Percentiles rank a stretch among this genome's conserved stretches.
Evolutionary conservation across 2,888 invertebrate genomes (phyloP).

Genomic region (Euclidia mi): DNA sequence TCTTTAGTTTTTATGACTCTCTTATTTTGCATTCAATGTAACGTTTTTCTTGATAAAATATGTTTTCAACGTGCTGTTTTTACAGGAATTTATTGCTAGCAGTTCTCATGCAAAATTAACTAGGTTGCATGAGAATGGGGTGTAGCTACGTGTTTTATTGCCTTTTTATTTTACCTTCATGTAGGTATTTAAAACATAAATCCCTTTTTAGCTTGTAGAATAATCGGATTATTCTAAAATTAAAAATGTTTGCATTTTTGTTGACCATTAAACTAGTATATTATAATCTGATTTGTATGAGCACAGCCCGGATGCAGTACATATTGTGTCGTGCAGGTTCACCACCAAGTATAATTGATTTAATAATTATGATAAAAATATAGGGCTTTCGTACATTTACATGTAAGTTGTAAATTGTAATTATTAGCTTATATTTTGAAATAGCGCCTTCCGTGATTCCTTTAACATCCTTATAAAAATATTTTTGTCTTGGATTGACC

Average conservation of each 20-base stretch:
- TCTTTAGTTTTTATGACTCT: neutral
- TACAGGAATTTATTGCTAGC: conserved; percentile 25
- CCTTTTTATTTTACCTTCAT: conserved; percentile 1
- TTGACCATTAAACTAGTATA: neutral
- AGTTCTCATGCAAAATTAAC: conserved; percentile 31
- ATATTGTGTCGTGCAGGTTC: too few relatives aligned
- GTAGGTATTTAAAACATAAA: conserved; percentile 7
- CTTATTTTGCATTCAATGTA: conserved; percentile 12
- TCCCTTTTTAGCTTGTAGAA: conserved; percentile 2
- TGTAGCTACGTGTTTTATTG: conserved; percentile 10
- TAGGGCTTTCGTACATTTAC: too few relatives aligned
- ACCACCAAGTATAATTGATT: too few relatives aligned
- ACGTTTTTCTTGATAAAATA: conserved; percentile 7
- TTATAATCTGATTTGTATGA: neutral
- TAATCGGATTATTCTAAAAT: conserved; percentile 6
- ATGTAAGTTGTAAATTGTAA: too few relatives aligned
- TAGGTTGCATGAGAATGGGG: conserved; percentile 16
- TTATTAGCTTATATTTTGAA: too few relatives aligned
- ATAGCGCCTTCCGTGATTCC: too few relatives aligned
- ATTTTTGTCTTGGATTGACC: too few relatives aligned
- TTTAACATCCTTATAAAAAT: too few relatives aligned
- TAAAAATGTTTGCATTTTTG: neutral
- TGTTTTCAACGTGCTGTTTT: conserved; percentile 14
- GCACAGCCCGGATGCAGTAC: too few relatives aligned
- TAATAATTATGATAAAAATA: too few relatives aligned